Conservation (phyloP, 2,888 invertebrate species). For the Protodeltote pygarga region DNA sequence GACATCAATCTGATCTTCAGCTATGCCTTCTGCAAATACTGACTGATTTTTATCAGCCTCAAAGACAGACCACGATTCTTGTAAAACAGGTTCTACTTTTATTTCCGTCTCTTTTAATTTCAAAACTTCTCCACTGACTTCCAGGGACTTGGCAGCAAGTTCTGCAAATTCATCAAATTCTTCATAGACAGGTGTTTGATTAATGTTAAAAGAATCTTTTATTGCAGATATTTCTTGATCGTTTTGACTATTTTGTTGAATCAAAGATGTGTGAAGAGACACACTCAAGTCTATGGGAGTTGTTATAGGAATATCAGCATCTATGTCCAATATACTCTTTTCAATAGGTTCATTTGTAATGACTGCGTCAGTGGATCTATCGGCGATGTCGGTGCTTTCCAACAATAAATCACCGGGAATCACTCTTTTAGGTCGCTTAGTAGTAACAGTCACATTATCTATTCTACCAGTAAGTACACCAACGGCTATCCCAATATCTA, state of each 20-base stretch:
- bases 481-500: conserved; percentile 95
- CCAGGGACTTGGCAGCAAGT: conserved; percentile 92
- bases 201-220: conserved; percentile 36
- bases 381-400: conserved; percentile 84
- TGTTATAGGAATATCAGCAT: conserved; percentile 89
- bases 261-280: conserved; percentile 86
- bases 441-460: conserved; percentile 90
- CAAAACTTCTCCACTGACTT: conserved; percentile 84
- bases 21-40: conserved; percentile 79
- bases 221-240: conserved; percentile 43
- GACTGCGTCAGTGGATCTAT: conserved; percentile 54
- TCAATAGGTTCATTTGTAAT: conserved; percentile 87
- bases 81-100: conserved; percentile 75
- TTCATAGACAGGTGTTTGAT: conserved; percentile 69
- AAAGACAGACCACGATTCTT: conserved; percentile 90
- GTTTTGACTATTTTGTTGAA: conserved; percentile 76
- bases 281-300: conserved; percentile 91
- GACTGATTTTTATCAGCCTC: conserved; percentile 83
- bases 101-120: conserved; percentile 78
- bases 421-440: conserved; percentile 86
- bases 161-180: conserved; percentile 92
- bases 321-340: conserved; percentile 91
- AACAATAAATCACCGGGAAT: conserved; percentile 90
- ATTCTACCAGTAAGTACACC: conserved; percentile 95
- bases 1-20: conserved; percentile 80